Percentiles rank a stretch among this genome's conserved stretches.
Conservation (phyloP, 37 sponge, comb jelly and placozoan species). For the Haliclona indistincta region DNA sequence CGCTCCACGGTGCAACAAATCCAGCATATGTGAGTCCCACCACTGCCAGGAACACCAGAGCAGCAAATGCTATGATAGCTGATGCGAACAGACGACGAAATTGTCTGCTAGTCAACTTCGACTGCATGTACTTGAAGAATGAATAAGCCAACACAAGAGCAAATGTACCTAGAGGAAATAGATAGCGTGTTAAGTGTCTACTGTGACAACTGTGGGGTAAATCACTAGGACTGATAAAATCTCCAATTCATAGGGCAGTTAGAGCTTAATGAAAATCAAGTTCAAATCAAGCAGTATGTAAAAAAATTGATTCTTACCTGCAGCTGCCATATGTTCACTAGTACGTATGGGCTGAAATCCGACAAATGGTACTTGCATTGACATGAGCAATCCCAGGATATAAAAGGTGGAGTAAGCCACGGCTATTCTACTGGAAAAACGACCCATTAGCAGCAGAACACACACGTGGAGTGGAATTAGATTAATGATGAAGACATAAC, state of each 20-base stretch:
- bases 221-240: background rate
- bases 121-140: constrained; percentile 72
- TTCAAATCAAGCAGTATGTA: no score
- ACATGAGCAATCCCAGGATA: constrained; percentile 93
- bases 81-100: constrained; percentile 62
- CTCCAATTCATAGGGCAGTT: no score
- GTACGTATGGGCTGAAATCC: constrained; percentile 98
- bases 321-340: constrained; percentile 99
- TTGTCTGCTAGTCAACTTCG: constrained; percentile 55
- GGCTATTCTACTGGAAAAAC: constrained; percentile 77
- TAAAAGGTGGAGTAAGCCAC: constrained; percentile 96
- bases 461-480: constrained; percentile 96
- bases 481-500: constrained; percentile 99
- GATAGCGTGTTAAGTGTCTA: background rate
- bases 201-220: background rate
- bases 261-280: no score
- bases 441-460: constrained; percentile 95
- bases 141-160: constrained; percentile 65
- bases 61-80: constrained; percentile 64
- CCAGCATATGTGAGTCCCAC: constrained; percentile 88
- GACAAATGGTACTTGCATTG: constrained; percentile 99
- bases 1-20: constrained; percentile 98
- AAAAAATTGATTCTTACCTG: constrained; percentile 80
- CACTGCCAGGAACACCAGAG: constrained; percentile 81
- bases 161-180: constrained; percentile 25